Percentiles rank a stretch among this genome's conserved stretches.
Evolutionary conservation across 92 coral and sea anemone species (phyloP).

Genomic region (Zoanthus solanderi): DNA sequence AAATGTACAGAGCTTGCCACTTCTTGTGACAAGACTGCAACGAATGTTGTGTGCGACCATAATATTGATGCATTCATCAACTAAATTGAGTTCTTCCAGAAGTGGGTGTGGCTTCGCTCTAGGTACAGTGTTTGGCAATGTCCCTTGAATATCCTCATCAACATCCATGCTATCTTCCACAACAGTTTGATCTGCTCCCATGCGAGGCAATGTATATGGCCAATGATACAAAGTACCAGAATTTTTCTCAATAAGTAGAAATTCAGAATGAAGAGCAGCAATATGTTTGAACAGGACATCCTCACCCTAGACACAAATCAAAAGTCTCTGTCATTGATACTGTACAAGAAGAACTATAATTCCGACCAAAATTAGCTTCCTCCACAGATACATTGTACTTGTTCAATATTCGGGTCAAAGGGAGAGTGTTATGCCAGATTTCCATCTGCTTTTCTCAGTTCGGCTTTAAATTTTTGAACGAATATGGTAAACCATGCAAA

Average conservation of each 20-base stretch:
- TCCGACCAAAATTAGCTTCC: too few relatives aligned
- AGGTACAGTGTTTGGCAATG: slow-evolving; percentile 28
- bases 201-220: slow-evolving; percentile 63
- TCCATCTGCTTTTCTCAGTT: too few relatives aligned
- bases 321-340: neutral
- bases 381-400: too few relatives aligned
- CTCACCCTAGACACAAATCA: slow-evolving; percentile 66
- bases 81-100: slow-evolving; percentile 59
- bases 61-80: slow-evolving; percentile 65
- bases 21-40: slow-evolving; percentile 82
- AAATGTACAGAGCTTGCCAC: slow-evolving; percentile 91
- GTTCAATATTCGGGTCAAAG: too few relatives aligned
- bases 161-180: slow-evolving; percentile 45
- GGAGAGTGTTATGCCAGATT: too few relatives aligned
- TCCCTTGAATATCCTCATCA: slow-evolving; percentile 13
- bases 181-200: slow-evolving; percentile 52
- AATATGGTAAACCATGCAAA: too few relatives aligned
- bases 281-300: slow-evolving; percentile 75
- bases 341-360: neutral
- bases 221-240: slow-evolving; percentile 85
- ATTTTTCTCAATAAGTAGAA: slow-evolving; percentile 78
- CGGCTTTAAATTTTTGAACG: too few relatives aligned
- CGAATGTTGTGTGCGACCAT: slow-evolving; percentile 77
- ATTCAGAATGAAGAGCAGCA: slow-evolving; percentile 82
- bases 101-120: slow-evolving; percentile 83